Percentiles rank a stretch among this genome's conserved stretches.
Conservation (phyloP, 1,140 invertebrate species). For the Drosophila melanogaster region DNA sequence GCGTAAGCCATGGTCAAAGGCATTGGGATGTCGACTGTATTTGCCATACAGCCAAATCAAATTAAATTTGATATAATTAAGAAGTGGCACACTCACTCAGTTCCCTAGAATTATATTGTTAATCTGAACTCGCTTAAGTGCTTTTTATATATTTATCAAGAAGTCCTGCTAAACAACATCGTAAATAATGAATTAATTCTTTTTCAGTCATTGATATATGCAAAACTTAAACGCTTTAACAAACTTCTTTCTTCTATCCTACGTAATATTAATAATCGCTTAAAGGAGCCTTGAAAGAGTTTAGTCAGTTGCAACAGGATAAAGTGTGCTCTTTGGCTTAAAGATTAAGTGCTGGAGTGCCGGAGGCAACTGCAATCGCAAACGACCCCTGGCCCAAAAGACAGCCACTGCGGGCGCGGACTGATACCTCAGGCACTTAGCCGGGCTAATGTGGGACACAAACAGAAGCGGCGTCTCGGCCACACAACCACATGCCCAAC, state of each 20-base stretch:
- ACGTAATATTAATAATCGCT: not conserved
- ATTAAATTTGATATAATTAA: not conserved
- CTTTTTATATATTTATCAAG: too few relatives aligned
- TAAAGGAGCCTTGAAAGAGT: not conserved
- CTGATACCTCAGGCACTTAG: slow-evolving; percentile 37
- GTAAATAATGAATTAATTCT: too few relatives aligned
- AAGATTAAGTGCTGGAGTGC: slow-evolving; percentile 9
- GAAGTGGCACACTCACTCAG: not conserved
- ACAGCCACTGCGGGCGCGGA: not conserved
- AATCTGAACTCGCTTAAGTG: too few relatives aligned
- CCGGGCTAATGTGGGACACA: slow-evolving; percentile 20
- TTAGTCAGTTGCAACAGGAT: slow-evolving; percentile 20
- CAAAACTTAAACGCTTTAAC: too few relatives aligned
- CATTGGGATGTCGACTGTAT: not conserved
- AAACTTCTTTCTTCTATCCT: too few relatives aligned
- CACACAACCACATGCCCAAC: slow-evolving; percentile 28
- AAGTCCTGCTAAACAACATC: too few relatives aligned
- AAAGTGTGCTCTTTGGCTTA: not conserved
- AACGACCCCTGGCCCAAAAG: not conserved
- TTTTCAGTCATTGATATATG: too few relatives aligned
- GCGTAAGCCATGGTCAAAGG: slow-evolving; percentile 52
- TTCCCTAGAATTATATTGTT: too few relatives aligned
- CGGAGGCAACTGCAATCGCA: not conserved
- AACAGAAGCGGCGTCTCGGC: slow-evolving; percentile 7
- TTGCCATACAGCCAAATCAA: not conserved